These are phyloP conservation scores for Galaxias olidus DNA, from an alignment of 2,797 vertebrate genomes.

Conservation along the genomic window DNA sequence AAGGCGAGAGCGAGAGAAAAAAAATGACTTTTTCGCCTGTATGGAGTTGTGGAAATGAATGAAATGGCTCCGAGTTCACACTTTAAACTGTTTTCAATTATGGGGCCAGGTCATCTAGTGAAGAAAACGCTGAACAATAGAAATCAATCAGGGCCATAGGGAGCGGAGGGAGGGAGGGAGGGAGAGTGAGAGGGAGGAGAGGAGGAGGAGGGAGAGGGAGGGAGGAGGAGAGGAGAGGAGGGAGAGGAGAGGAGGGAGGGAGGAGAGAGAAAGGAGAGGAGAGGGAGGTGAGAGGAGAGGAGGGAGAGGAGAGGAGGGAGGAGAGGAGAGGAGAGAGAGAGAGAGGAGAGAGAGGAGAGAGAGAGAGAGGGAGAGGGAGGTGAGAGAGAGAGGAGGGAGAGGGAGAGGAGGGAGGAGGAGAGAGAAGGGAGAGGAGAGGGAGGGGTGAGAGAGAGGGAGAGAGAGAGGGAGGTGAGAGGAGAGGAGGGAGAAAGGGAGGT, in stretches of 20 bases:
- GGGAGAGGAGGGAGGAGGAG: constrained; percentile 17
- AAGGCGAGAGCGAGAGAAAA: constrained; percentile 23
- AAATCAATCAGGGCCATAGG: constrained; percentile 54
- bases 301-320: constrained; percentile 11
- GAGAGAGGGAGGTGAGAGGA: constrained; percentile 8
- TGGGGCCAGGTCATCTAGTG: constrained; percentile 28
- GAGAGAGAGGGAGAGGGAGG: constrained; percentile 4
- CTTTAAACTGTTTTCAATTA: constrained; percentile 78
- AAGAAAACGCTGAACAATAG: constrained; percentile 62
- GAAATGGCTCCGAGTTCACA: constrained; percentile 63
- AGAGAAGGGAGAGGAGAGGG: constrained; percentile 16
- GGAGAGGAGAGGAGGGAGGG: constrained; percentile 15
- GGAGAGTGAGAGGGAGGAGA: not conserved
- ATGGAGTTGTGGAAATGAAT: constrained; percentile 54
- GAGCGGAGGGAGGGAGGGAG: constrained; percentile 14
- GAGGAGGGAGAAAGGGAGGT: constrained; percentile 11
- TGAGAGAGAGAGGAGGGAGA: too few relatives aligned
- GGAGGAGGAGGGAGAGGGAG: constrained; percentile 13
- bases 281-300: constrained; percentile 19
- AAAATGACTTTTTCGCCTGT: constrained; percentile 46
- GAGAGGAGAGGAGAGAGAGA: constrained; percentile 13
- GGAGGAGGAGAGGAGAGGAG: constrained; percentile 11
- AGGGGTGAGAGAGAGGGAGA: constrained; percentile 9
- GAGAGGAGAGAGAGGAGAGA: constrained; percentile 14
- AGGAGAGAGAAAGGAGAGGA: constrained; percentile 1